Conservation (phyloP, 2,797 vertebrate genomes). For the Limosa lapponica region DNA sequence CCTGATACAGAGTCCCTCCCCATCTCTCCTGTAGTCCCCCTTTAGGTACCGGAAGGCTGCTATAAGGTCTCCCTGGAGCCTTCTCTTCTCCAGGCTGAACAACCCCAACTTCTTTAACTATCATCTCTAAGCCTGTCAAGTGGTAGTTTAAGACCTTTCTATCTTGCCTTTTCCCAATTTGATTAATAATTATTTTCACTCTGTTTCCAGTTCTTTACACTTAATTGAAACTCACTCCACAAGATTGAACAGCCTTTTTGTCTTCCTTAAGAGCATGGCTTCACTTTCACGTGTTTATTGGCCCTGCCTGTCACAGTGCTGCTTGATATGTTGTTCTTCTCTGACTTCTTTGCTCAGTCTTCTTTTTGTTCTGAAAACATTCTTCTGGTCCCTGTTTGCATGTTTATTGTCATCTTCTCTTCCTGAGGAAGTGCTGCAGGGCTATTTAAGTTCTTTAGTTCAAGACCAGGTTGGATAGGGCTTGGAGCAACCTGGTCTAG, state of each 20-base stretch:
- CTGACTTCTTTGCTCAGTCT: background rate
- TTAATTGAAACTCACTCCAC: conserved; percentile 9
- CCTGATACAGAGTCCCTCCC: too few relatives aligned
- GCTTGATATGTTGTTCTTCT: background rate
- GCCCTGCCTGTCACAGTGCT: background rate
- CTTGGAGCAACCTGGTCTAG: background rate
- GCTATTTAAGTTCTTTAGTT: background rate
- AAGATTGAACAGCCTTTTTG: conserved; percentile 17
- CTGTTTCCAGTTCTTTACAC: background rate
- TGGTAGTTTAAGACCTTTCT: background rate
- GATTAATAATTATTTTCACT: conserved; percentile 33
- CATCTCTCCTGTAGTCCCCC: too few relatives aligned
- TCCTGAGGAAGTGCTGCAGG: background rate
- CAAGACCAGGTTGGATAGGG: background rate
- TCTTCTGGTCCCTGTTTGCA: background rate
- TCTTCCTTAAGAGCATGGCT: background rate
- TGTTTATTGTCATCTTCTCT: background rate
- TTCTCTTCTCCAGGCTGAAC: too few relatives aligned
- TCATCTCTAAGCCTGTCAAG: conserved; percentile 7
- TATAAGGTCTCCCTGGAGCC: too few relatives aligned
- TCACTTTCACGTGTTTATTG: background rate
- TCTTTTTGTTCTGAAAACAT: background rate
- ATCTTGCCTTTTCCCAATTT: background rate
- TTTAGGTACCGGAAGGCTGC: too few relatives aligned
- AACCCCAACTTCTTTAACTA: background rate